Base-by-base conservation (phyloP, 2,888 invertebrate species). In the Mesopsocus fuscifrons region DNA sequence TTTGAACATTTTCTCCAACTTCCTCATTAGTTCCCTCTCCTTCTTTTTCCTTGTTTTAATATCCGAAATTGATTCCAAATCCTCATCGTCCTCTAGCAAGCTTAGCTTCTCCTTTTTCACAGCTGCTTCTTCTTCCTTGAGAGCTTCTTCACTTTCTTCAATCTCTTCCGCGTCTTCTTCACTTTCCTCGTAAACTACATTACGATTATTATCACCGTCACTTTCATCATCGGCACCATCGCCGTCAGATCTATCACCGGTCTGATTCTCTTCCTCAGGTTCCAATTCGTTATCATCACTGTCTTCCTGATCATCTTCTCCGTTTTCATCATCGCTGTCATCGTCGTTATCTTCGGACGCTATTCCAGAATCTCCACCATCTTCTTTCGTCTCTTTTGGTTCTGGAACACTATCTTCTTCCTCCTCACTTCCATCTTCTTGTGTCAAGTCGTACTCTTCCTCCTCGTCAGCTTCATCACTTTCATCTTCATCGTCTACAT, bases 281-380 rank as follows among this genome's bases (percentile, higher is more conserved):
- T 44, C 38, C 26, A 32, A 43, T 35, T 46, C 44, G 33, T 46
- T 34, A 17, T 49, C 51, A 26, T 56, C 55, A 41, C 54, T 53
- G 8, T 49, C 53, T 30, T 52, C 53, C 18, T 52, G 50, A 34
- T 49, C 47, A 26, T 50, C 49, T 13, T 53, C 50, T 18, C 51
- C 52, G 17, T 52, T 48, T 35, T 50, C 46, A 15, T 52, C 50
- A 20, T 52, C 51, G 20, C 50, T 49, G 8, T 52, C 52, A 34
- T 54, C 53, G 5, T 53, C 50, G 33, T 48, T 48, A 35, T 51
- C 49, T 41, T 52, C 51, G 20, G 55, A 51, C 20, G 55, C 52
- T 1, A 56, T 56, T 31, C 50, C 60, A n/a, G 57, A 60, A 6
- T 62, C 60, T 18, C 59, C 60, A 16, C 55, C n/a, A n/a, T n/a